A percentile compares a stretch with the other conserved stretches of the same genome.
Conservation (phyloP, 2,113 vertebrate genomes). For the Urocitellus parryii region DNA sequence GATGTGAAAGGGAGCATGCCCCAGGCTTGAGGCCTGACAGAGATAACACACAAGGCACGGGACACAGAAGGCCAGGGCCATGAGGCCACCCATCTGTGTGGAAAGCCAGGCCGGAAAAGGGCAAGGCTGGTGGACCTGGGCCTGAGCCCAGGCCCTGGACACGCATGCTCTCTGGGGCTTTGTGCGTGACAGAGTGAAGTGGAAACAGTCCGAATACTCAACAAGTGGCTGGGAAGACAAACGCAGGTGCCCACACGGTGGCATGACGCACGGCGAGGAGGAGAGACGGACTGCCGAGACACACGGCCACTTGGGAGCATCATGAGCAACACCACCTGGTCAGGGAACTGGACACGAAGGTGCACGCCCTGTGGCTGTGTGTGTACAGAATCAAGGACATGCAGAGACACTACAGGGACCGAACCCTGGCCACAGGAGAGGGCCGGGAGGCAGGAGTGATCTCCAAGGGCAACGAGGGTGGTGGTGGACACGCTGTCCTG, state of each 20-base stretch:
- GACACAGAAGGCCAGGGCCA: neutral
- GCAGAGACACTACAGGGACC: no score
- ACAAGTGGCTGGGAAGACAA: neutral
- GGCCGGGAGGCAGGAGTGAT: no score
- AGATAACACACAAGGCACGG: neutral
- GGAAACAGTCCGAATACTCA: neutral
- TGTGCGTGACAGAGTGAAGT: neutral
- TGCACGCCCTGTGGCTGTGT: neutral
- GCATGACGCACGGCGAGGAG: neutral
- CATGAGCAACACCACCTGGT: neutral
- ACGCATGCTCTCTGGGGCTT: neutral
- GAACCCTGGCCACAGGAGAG: no score
- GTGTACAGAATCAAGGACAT: neutral
- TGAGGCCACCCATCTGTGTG: fast-evolving
- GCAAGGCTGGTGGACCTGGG: neutral
- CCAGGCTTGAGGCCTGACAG: neutral
- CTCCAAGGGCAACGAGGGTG: no score
- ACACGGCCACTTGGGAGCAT: neutral
- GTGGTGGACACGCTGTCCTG: no score
- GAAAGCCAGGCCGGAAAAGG: no score
- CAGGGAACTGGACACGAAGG: neutral
- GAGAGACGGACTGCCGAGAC: neutral
- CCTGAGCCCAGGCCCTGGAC: neutral
- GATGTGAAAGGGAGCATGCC: neutral
- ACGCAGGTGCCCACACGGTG: no score